Evolutionary conservation across 2,797 vertebrate genomes (phyloP), one percentile per base, ranked within the genome.

Genomic region (Ceryle rudis): DNA sequence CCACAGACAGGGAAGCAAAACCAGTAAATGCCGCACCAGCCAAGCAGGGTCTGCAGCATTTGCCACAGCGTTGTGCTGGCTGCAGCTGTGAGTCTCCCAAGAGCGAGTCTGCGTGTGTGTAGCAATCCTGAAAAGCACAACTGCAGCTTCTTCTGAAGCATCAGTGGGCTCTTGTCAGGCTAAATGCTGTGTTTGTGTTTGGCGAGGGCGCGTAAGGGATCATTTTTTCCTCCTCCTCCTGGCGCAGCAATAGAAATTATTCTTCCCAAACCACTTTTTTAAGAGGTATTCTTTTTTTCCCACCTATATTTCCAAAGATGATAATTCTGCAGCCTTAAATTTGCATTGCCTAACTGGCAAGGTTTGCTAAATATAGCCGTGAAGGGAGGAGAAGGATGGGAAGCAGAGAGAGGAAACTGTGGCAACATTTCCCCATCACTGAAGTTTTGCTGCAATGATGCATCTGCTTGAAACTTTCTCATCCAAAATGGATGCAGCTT

Each of bases 41-140:
- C 29, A 73, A 65, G 75, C 35, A 22, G 33, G 11, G 37, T 14
- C 29, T 47, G 80, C 71, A 41, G 52, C 14, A 3, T 41, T 3
- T 15, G 41, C 44, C 49, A 3, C 37, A 10, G 33, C 1, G 1
- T 29, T 2, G 17, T 5, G 29, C 51, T 33, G 16, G 29, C 31
- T 18, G n/a, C 4, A 15, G 51, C 51, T 19, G 25, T 0, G 0
- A 64, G 8, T 21, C 49, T 61, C 61, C 46, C 17, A 8, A n/a
- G 29, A 41, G 5, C 52, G 5, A 65, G 31, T 8, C 55, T 2
- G 4, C 14, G 54, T 10, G 14, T 3, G 0, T 1, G 18, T 6
- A 66, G 35, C 55, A 41, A 49, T 10, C 54, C 19, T 61, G 54
- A 60, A 67, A 65, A 86, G 64, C 1, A 4, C n/a, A 79, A 26